Evolutionary conservation across 2,797 vertebrate species (phyloP), one percentile per base, ranked within the genome.

Genomic region (Ctenopoma kingsleyae): DNA sequence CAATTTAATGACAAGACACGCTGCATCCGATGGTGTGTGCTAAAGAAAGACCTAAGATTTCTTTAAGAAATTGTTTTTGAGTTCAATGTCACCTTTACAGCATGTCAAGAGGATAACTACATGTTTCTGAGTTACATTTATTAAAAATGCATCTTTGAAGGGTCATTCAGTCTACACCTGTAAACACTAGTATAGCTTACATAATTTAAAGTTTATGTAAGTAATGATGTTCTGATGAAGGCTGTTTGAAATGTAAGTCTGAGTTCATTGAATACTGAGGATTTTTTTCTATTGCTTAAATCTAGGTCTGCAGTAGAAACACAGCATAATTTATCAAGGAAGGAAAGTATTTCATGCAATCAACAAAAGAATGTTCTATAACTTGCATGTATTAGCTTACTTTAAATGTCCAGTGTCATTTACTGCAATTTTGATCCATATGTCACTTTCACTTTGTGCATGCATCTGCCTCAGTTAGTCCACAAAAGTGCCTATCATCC

Each of bases 391-490:
- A 43, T 11, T 22, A 60, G 22, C 64, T 71, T 6, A 44, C 44
- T 74, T 82, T 36, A 74, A 55, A 59, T 74, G 25, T 35, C 71
- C 52, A 67, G 64, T 55, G 67, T 79, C 50, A 56, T 65, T 67
- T n/a, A 27, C 13, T 60, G 46, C 11, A 71, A 53, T 56, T 55
- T 40, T 13, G 6, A 56, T 44, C 25, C 0, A 0, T 40, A 23
- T 27, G 49, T 63, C 35, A 35, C 8, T 35, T 10, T 35, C 35
- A 35, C 44, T 50, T 55, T 8, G 11, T 44, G 50, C 53, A 53
- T 47, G 57, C 12, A 25, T 16, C 54, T 62, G 50, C 43, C 44
- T 56, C 38, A 23, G 20, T 10, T 16, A 60, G 13, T 17, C 47
- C 36, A 62, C 50, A 61, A 22, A 55, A 23, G 47, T 27, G 25